Evolutionary conservation across 2,888 invertebrate species (phyloP), one percentile per base, ranked within the genome.

Genomic region (Scaptomyza reducta): DNA sequence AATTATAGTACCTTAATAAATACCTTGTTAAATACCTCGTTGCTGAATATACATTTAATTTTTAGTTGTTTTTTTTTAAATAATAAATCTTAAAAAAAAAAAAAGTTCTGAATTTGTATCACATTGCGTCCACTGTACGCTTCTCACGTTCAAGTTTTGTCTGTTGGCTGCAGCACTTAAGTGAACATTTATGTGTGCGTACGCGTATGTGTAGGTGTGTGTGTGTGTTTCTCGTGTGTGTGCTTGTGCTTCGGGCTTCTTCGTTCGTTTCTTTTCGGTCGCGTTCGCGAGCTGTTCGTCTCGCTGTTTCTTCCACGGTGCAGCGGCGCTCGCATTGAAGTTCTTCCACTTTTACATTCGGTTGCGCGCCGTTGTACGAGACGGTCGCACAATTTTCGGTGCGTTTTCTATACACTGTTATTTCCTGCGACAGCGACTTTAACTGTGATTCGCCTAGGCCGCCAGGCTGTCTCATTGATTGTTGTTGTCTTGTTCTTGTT

Each of bases 331-430:
- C 71, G 59, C 53, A 62, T 64, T 71, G 71, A 77, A 83, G 75
- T 81, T 79, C 75, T 80, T 81, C 82, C 88, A 65, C 58, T 62
- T 53, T 54, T 49, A 90, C 90, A 91, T 91, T 91, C 90, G 90
- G 90, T 91, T 90, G 90, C 91, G 91, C 90, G 91, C 91, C 91
- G 91, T 91, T 89, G 80, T 89, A 88, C 90, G 90, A 89, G 88
- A 89, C 90, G 91, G 91, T 90, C 91, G 91, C 90, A 88, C 79
- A 79, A 78, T 82, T 85, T 88, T 86, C 89, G 90, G 89, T 90
- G 86, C 76, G 86, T 78, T 84, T 33, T 33, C 40, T 40, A 16
- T 40, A 16, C 1, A 49, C 18, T 38, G 38, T 9, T 35, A 14
- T 50, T 50, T 50, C 50, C 51, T 38, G 61, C 49, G 38, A 33